Percentiles rank a stretch among this genome's conserved stretches.
These are phyloP conservation scores for Venturia canescens DNA, from an alignment of 1,140 invertebrate species.

Conservation along the genomic window DNA sequence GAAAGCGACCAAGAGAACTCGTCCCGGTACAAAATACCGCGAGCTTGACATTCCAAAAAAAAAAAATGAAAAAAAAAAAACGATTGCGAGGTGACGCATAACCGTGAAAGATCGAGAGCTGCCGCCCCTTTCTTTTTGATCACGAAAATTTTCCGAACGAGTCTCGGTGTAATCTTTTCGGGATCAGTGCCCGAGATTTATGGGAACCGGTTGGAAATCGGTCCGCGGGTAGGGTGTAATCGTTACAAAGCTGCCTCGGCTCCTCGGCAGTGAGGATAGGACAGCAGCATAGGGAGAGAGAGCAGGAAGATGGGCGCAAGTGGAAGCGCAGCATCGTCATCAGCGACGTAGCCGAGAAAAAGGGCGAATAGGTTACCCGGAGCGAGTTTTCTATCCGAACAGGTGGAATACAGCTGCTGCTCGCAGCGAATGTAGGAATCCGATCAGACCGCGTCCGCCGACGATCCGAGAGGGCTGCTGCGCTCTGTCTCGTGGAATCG, in stretches of 20 bases:
- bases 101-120: neutral
- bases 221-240: neutral
- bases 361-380: conserved; percentile 5
- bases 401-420: conserved; percentile 38
- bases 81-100: neutral
- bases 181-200: neutral
- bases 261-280: neutral
- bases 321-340: neutral
- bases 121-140: neutral
- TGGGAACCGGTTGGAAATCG: conserved; percentile 16
- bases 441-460: conserved; percentile 25
- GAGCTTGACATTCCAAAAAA: neutral
- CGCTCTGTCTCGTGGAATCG: conserved; percentile 33
- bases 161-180: neutral
- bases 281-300: neutral
- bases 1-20: too few relatives aligned
- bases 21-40: too few relatives aligned
- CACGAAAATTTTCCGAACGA: neutral
- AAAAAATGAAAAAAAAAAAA: neutral
- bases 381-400: conserved; percentile 34
- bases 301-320: neutral
- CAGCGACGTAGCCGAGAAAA: neutral
- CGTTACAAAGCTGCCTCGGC: neutral
- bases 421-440: conserved; percentile 4
- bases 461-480: conserved; percentile 19